phyloP scores from a whole-genome alignment of 2,797 vertebrate genomes.

The Spheniscus humboldti region DNA sequence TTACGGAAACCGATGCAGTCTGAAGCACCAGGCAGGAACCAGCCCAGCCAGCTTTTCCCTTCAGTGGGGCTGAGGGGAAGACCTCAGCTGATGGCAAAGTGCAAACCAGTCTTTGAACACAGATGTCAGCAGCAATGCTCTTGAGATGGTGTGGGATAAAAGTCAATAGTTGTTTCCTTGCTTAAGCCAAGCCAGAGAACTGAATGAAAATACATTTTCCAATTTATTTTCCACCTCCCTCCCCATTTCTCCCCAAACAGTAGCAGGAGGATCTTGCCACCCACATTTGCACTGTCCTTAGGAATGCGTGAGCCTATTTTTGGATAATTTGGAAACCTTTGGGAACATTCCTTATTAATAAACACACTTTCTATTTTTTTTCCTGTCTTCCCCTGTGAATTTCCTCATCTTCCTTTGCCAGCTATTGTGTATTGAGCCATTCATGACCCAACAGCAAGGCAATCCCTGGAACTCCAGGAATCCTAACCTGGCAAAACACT shows the following conservation, averaged over 20 bases:
- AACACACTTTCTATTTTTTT: not conserved
- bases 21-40: not conserved
- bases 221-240: not conserved
- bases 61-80: not conserved
- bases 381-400: not conserved
- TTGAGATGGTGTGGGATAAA: not conserved
- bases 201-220: slow-evolving; percentile 4
- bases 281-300: not conserved
- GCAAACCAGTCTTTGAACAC: not conserved
- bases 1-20: rapidly evolving
- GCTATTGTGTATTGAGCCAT: slow-evolving; percentile 2
- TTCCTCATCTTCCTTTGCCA: slow-evolving; percentile 14
- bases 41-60: not conserved
- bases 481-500: not conserved
- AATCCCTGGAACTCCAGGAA: slow-evolving; percentile 9
- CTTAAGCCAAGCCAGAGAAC: not conserved
- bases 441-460: not conserved
- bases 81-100: not conserved
- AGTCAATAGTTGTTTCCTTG: not conserved
- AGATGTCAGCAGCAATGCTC: not conserved
- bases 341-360: slow-evolving; percentile 14
- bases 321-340: slow-evolving; percentile 21
- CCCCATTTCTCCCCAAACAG: not conserved
- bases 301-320: not conserved
- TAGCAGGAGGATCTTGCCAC: slow-evolving; percentile 6